phyloP scores from a whole-genome alignment of 2,113 vertebrate genomes.

The Oreamnos americanus region DNA sequence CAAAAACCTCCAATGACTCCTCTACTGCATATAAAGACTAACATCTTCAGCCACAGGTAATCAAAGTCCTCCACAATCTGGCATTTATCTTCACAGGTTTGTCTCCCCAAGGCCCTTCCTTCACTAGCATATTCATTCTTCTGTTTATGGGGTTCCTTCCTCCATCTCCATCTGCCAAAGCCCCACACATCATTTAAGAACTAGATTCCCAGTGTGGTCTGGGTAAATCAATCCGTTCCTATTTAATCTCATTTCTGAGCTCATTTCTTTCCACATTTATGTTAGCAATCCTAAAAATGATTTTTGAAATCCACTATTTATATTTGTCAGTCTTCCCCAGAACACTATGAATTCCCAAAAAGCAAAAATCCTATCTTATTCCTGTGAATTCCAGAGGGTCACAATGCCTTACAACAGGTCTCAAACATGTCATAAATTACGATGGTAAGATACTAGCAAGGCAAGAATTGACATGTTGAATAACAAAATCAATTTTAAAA shows the following conservation, averaged over 20 bases:
- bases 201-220: background rate
- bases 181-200: background rate
- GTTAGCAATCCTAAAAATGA: background rate
- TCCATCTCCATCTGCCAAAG: background rate
- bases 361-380: background rate
- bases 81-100: background rate
- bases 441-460: background rate
- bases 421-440: background rate
- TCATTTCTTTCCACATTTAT: background rate
- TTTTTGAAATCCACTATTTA: background rate
- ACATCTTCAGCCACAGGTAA: background rate
- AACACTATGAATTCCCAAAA: background rate
- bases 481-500: background rate
- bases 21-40: background rate
- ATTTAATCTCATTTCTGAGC: background rate
- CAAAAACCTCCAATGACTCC: background rate
- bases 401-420: background rate
- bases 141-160: background rate
- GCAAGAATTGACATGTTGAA: background rate
- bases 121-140: background rate
- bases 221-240: background rate
- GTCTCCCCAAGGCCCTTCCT: background rate
- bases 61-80: background rate
- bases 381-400: background rate
- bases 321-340: background rate